These are phyloP conservation scores for Melanotaenia trifasciata DNA, from an alignment of 2,797 vertebrate species.

Conservation along the genomic window DNA sequence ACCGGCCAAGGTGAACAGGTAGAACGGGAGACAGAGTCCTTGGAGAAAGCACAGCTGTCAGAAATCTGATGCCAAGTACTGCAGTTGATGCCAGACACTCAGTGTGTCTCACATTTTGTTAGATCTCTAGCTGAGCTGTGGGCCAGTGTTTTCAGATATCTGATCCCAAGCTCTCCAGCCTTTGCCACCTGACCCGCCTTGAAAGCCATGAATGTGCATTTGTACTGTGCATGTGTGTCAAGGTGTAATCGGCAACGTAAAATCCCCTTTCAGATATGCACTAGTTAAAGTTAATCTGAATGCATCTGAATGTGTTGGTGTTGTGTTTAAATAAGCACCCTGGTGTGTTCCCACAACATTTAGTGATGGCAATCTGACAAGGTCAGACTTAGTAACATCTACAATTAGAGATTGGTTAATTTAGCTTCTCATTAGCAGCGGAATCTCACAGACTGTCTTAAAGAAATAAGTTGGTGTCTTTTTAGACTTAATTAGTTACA, in stretches of 20 bases:
- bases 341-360: not conserved
- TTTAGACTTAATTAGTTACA: not conserved
- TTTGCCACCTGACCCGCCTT: slow-evolving; percentile 60
- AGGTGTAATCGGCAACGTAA: slow-evolving; percentile 29
- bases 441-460: not conserved
- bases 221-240: slow-evolving; percentile 17
- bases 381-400: not conserved
- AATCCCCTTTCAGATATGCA: not conserved
- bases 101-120: slow-evolving; percentile 59
- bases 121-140: slow-evolving; percentile 63
- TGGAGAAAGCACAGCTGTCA: slow-evolving; percentile 77
- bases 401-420: not conserved
- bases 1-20: slow-evolving; percentile 68
- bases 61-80: slow-evolving; percentile 68
- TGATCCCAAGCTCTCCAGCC: slow-evolving; percentile 56
- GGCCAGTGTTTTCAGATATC: slow-evolving; percentile 62
- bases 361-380: not conserved
- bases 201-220: slow-evolving; percentile 50
- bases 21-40: slow-evolving; percentile 62
- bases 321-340: not conserved
- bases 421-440: not conserved
- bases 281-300: not conserved
- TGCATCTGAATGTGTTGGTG: not conserved
- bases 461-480: not conserved
- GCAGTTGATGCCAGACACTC: slow-evolving; percentile 68